phyloP scores from a whole-genome alignment of 2,797 vertebrate species.

The Picus viridis region DNA sequence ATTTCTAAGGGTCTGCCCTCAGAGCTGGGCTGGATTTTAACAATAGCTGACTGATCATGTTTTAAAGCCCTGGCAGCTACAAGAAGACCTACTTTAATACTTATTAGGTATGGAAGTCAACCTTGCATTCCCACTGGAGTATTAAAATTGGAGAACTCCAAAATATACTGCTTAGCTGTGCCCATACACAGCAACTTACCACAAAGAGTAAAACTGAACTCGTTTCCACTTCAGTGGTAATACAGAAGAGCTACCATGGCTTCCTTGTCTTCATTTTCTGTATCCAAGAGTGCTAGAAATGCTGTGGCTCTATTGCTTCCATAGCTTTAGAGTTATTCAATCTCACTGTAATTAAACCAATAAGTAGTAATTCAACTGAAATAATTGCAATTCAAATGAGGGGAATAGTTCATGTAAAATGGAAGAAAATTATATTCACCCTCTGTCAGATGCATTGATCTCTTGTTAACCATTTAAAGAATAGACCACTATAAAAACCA shows the following conservation, averaged over 20 bases:
- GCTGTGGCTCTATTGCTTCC: not conserved
- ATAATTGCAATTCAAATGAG: not conserved
- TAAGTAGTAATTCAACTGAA: slow-evolving; percentile 30
- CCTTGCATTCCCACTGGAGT: not conserved
- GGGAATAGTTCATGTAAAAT: not conserved
- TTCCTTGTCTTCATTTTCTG: not conserved
- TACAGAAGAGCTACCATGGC: not conserved
- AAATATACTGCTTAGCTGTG: not conserved
- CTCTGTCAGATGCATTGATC: not conserved
- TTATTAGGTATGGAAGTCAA: slow-evolving; percentile 6
- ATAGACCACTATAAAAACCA: not conserved
- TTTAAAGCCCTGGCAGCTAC: slow-evolving; percentile 5
- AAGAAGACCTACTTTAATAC: not conserved
- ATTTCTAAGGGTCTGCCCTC: not conserved
- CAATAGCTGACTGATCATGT: not conserved
- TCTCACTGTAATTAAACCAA: slow-evolving; percentile 3
- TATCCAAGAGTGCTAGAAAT: not conserved
- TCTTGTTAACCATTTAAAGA: not conserved
- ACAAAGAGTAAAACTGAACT: slow-evolving; percentile 11
- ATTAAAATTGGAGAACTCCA: slow-evolving; percentile 4
- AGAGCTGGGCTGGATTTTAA: not conserved
- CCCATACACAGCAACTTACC: not conserved
- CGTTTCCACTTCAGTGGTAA: not conserved
- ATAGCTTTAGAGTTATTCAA: not conserved
- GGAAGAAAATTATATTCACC: not conserved